Evolutionary conservation across 1,140 invertebrate species (phyloP).

Genomic region (Drosophila paulistorum): DNA sequence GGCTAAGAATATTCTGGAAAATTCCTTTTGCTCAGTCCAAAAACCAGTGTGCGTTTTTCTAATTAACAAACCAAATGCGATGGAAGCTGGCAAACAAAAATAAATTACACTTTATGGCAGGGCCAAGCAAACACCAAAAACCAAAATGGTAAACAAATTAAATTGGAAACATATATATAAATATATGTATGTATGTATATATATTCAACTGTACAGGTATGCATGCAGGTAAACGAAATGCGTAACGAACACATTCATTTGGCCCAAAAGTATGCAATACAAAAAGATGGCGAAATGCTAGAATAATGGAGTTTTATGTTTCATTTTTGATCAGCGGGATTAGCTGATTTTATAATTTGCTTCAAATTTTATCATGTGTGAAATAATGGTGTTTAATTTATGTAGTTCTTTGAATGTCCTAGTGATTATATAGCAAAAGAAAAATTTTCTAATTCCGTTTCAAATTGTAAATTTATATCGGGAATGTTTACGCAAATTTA

Average conservation of each 20-base stretch:
- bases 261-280: not conserved
- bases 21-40: conserved; percentile 11
- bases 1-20: not conserved
- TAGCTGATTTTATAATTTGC: not conserved
- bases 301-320: not conserved
- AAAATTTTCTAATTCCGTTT: too few relatives aligned
- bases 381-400: too few relatives aligned
- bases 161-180: conserved; percentile 36
- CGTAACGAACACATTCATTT: not conserved
- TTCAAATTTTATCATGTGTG: too few relatives aligned
- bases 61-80: conserved; percentile 46
- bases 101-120: conserved; percentile 65
- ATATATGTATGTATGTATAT: conserved; percentile 8
- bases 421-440: too few relatives aligned
- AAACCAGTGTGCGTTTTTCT: conserved; percentile 47
- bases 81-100: conserved; percentile 33
- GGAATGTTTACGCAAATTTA: too few relatives aligned
- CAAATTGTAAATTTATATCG: too few relatives aligned
- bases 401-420: too few relatives aligned
- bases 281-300: not conserved
- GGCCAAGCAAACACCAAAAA: conserved; percentile 26
- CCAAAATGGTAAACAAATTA: conserved; percentile 61
- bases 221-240: not conserved
- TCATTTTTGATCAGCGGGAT: not conserved
- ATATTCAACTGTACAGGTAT: not conserved